Evolutionary conservation across 2,888 invertebrate genomes (phyloP).

Genomic region (Philereme vetulata): DNA sequence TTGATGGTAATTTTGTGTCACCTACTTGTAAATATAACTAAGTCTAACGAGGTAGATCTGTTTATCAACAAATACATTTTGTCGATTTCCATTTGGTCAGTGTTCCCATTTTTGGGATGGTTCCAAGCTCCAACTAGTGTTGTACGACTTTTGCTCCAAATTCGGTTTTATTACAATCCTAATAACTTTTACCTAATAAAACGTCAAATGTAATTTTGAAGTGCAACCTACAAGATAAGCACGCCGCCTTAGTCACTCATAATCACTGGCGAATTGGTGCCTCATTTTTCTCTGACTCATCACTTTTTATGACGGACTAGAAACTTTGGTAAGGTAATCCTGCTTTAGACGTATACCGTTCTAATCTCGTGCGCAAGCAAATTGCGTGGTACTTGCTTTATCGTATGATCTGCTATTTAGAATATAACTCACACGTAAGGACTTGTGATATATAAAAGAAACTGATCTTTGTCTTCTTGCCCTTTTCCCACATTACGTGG

Average conservation of each 20-base stretch:
- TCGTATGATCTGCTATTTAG: not conserved
- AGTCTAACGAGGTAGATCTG: not conserved
- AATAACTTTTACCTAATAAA: no score
- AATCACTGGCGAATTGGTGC: slow-evolving; percentile 4
- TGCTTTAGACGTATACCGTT: slow-evolving; percentile 8
- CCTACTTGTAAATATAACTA: slow-evolving; percentile 1
- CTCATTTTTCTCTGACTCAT: slow-evolving; percentile 13
- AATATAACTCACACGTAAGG: not conserved
- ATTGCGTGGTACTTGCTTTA: not conserved
- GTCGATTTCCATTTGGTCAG: not conserved
- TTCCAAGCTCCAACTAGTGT: no score
- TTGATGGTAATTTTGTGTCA: slow-evolving; percentile 13
- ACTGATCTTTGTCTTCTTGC: not conserved
- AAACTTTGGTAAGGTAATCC: slow-evolving; percentile 6
- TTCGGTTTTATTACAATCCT: no score
- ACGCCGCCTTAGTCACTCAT: slow-evolving; percentile 5
- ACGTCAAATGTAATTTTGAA: not conserved
- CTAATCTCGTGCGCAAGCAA: slow-evolving; percentile 15
- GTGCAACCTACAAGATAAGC: slow-evolving; percentile 11
- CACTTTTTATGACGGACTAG: slow-evolving; percentile 6
- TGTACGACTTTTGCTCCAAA: no score
- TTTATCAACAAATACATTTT: not conserved
- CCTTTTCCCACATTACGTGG: no score
- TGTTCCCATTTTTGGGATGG: no score
- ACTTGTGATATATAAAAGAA: not conserved